Percentiles rank a stretch among this genome's conserved stretches.
Conservation (phyloP, 2,888 invertebrate genomes). For the Heteropelma amictum region DNA sequence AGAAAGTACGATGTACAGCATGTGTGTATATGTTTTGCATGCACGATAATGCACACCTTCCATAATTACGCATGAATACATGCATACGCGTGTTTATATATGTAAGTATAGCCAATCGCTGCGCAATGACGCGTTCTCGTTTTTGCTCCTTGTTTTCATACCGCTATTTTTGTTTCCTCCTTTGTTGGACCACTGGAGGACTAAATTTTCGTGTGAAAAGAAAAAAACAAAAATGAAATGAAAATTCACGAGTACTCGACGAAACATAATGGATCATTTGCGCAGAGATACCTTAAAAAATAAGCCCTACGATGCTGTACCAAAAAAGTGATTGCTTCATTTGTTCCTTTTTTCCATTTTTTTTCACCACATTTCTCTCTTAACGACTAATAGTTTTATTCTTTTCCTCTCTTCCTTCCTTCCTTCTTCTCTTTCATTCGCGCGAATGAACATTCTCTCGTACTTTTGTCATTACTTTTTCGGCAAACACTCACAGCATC, state of each 20-base stretch:
- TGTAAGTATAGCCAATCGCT: constrained; percentile 4
- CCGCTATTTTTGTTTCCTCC: background rate
- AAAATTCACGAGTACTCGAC: constrained; percentile 5
- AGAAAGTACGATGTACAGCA: constrained; percentile 58
- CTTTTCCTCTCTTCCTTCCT: background rate
- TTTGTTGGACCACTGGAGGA: background rate
- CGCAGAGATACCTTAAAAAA: constrained; percentile 47
- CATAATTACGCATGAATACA: constrained; percentile 3
- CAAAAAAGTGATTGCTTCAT: constrained; percentile 52
- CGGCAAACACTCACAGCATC: constrained; percentile 28
- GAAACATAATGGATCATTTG: constrained; percentile 26
- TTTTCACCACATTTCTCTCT: constrained; percentile 14
- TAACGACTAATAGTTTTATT: constrained; percentile 49
- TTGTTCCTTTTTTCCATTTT: constrained; percentile 14
- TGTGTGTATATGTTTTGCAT: constrained; percentile 22
- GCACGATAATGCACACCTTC: too few species aligned
- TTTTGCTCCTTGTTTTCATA: background rate
- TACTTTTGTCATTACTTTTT: constrained; percentile 38
- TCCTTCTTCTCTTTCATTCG: constrained; percentile 4
- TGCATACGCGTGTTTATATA: background rate
- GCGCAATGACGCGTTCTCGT: constrained; percentile 22
- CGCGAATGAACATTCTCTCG: constrained; percentile 62
- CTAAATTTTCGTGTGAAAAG: background rate
- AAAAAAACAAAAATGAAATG: background rate
- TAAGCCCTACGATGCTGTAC: constrained; percentile 56